phyloP scores from a whole-genome alignment of 2,797 vertebrate genomes.

The Syngnathus acus region DNA sequence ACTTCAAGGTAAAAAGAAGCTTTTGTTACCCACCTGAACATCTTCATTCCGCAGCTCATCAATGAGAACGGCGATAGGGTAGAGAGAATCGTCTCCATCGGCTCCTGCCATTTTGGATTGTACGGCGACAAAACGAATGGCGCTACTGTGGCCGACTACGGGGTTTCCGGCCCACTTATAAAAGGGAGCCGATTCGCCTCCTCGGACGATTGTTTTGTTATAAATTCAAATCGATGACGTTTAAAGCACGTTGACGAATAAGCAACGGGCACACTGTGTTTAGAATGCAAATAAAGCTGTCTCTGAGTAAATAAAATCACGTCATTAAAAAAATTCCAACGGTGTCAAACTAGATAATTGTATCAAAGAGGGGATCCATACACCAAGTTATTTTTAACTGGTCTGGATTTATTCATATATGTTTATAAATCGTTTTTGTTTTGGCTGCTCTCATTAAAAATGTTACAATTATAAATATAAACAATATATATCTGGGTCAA shows the following conservation, averaged over 20 bases:
- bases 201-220: conserved; percentile 1
- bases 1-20: accelerated
- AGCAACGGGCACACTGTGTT: not conserved
- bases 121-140: conserved; percentile 54
- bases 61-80: conserved; percentile 82
- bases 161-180: conserved; percentile 58
- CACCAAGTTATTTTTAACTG: no score
- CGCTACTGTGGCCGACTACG: conserved; percentile 55
- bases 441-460: no score
- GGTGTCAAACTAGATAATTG: no score
- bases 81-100: conserved; percentile 82
- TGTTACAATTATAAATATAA: no score
- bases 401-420: no score
- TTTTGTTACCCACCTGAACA: conserved; percentile 66
- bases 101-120: conserved; percentile 80
- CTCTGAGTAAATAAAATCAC: not conserved
- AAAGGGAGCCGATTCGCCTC: conserved; percentile 15
- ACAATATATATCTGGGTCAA: not conserved
- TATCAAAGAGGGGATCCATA: no score
- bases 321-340: not conserved
- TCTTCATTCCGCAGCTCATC: conserved; percentile 82
- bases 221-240: not conserved
- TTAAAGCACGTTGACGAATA: not conserved
- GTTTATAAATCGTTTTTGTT: no score
- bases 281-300: not conserved